A percentile compares a stretch with the other conserved stretches of the same genome.
Evolutionary conservation across 2,797 vertebrate genomes (phyloP).

Genomic region (Leptatherina wallacei): DNA sequence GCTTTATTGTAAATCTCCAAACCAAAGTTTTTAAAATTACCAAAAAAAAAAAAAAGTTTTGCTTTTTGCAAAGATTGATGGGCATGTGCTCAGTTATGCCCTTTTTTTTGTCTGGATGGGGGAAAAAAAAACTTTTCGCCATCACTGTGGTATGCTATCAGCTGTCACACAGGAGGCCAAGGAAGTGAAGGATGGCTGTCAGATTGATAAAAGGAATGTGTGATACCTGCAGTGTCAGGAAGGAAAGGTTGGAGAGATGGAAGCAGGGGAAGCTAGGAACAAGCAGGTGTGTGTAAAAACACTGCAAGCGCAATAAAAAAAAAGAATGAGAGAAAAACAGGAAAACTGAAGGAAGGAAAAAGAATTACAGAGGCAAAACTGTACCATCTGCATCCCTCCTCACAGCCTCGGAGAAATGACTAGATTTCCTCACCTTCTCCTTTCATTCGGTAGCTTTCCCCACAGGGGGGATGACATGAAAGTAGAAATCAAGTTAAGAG

Average conservation of each 20-base stretch:
- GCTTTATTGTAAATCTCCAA: too few relatives aligned
- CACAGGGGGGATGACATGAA: constrained; percentile 31
- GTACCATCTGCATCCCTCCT: constrained; percentile 31
- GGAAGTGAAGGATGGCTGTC: constrained; percentile 60
- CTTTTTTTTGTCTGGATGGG: background rate
- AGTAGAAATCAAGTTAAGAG: constrained; percentile 34
- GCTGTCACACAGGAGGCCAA: constrained; percentile 34
- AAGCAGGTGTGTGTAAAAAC: background rate
- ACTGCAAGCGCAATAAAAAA: background rate
- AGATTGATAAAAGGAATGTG: constrained; percentile 56
- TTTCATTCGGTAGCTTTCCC: constrained; percentile 28
- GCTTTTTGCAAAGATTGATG: constrained; percentile 1
- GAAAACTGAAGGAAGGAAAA: constrained; percentile 12
- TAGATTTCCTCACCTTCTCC: constrained; percentile 26
- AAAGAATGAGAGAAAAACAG: background rate
- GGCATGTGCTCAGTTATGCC: constrained; percentile 1
- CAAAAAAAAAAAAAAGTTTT: background rate
- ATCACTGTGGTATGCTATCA: constrained; percentile 39
- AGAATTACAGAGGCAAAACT: constrained; percentile 43
- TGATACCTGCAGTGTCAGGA: constrained; percentile 41
- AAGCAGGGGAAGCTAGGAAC: constrained; percentile 19
- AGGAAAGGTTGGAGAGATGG: constrained; percentile 33
- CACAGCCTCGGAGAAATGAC: constrained; percentile 18
- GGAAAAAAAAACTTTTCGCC: constrained; percentile 16
- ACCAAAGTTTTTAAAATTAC: background rate